Base-by-base conservation (phyloP, 2,797 vertebrate species). In the Phataginus tricuspis region DNA sequence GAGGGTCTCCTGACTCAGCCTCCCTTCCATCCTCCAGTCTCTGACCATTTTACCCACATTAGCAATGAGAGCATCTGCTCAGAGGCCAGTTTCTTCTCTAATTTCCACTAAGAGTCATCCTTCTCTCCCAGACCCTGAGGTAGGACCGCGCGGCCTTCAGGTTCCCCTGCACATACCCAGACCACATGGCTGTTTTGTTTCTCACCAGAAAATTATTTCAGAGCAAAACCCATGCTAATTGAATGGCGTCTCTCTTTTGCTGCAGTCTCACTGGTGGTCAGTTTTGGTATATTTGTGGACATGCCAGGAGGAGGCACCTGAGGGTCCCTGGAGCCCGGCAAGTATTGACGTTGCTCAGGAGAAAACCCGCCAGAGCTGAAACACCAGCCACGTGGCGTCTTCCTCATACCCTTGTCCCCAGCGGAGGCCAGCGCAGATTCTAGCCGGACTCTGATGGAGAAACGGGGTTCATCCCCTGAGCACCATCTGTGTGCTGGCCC, bases 101-200 rank as follows among this genome's bases (percentile, higher is more conserved):
- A 1, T 21, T 6, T 57, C 53, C 21, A 11, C 25, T 3, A 23
- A 42, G 45, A 39, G 18, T 23, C 8, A 4, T 1, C 42, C 55
- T 51, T 19, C 45, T 1, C 31, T 11, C 55, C 77, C 51, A 29
- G 5, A 14, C 4, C 2, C n/a, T 15, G 18, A 21, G 2, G 55
- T 5, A 14, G 29, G 66, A 45, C 0, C 0, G 4, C 57, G 2
- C n/a, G 31, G 15, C 9, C 45, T 53, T 23, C 80, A 72, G 9
- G 6, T 21, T 29, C n/a, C 39, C 27, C 13, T 0, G 12, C 0
- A 1, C 5, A 0, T 16, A 75, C 34, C 9, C 5, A 0, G 13
- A 9, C 4, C 27, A 1, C 39, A 4, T 0, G 23, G 0, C 27
- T 42, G 10, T 4, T 37, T 1, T 25, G 14, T 49, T 72, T 59